Evolutionary conservation across 2,113 vertebrate species (phyloP).

Genomic region (Marmota flaviventris): DNA sequence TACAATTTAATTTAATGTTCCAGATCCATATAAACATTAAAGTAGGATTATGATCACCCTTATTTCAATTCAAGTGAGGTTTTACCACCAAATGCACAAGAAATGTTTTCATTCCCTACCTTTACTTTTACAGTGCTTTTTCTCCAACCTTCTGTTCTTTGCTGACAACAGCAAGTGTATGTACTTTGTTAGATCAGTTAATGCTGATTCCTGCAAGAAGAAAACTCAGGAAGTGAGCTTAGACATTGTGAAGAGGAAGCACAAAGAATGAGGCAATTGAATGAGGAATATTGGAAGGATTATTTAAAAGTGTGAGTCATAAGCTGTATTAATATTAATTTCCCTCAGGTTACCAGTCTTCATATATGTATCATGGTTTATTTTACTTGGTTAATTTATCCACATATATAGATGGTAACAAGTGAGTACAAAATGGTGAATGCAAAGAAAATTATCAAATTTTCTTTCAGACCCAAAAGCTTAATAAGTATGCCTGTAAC

Average conservation of each 20-base stretch:
- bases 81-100: not conserved
- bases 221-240: constrained; percentile 72
- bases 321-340: constrained; percentile 59
- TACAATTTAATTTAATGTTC: constrained; percentile 12
- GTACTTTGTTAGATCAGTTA: constrained; percentile 69
- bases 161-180: constrained; percentile 74
- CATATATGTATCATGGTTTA: not conserved
- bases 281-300: constrained; percentile 55
- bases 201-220: constrained; percentile 77
- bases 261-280: constrained; percentile 62
- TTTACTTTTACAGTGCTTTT: not conserved
- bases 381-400: constrained; percentile 57
- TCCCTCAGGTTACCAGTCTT: constrained; percentile 34
- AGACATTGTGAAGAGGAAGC: constrained; percentile 66
- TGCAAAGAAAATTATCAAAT: not conserved
- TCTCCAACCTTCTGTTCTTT: constrained; percentile 57
- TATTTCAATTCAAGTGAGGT: constrained; percentile 15
- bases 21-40: constrained; percentile 10
- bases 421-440: not conserved
- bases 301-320: constrained; percentile 67
- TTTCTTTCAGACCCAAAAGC: not conserved
- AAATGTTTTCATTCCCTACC: not conserved
- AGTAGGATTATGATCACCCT: constrained; percentile 17
- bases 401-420: not conserved
- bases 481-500: constrained; percentile 9